Conservation (phyloP, 2,888 invertebrate genomes). For the Deladenus siricidicola region DNA sequence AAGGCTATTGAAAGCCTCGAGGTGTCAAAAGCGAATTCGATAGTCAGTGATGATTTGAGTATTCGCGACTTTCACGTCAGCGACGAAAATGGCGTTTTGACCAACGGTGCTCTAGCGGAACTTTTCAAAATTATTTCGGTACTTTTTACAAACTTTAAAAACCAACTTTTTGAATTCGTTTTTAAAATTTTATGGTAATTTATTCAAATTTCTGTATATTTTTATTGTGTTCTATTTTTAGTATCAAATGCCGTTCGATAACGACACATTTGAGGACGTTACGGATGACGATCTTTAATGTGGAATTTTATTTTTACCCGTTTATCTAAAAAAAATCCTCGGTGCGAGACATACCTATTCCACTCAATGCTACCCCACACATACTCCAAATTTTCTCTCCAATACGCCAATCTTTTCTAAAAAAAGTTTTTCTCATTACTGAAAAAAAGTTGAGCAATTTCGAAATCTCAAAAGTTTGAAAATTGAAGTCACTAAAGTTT, state of each 20-base stretch:
- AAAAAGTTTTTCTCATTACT: too few relatives aligned
- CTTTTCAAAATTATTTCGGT: slow-evolving; percentile 45
- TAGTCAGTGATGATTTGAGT: slow-evolving; percentile 22
- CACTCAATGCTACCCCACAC: too few relatives aligned
- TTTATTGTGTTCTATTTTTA: slow-evolving; percentile 16
- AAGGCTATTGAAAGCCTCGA: slow-evolving; percentile 26
- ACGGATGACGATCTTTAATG: slow-evolving; percentile 78
- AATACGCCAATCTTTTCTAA: too few relatives aligned
- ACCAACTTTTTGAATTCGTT: background rate
- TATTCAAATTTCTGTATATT: background rate
- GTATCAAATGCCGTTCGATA: slow-evolving; percentile 40
- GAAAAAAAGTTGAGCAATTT: too few relatives aligned
- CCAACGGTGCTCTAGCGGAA: slow-evolving; percentile 20
- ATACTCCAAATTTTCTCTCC: too few relatives aligned
- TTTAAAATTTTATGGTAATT: slow-evolving; percentile 9
- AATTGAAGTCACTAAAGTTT: too few relatives aligned
- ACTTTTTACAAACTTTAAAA: slow-evolving; percentile 9
- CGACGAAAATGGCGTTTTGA: slow-evolving; percentile 18
- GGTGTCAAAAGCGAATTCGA: slow-evolving; percentile 24
- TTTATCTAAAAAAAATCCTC: too few relatives aligned
- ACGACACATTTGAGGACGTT: slow-evolving; percentile 71
- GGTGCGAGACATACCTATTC: too few relatives aligned
- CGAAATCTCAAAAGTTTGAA: too few relatives aligned
- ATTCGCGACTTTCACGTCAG: slow-evolving; percentile 21
- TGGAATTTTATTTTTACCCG: too few relatives aligned